phyloP scores from a whole-genome alignment of 2,113 vertebrate genomes.

The Acrocephalus kingi region DNA sequence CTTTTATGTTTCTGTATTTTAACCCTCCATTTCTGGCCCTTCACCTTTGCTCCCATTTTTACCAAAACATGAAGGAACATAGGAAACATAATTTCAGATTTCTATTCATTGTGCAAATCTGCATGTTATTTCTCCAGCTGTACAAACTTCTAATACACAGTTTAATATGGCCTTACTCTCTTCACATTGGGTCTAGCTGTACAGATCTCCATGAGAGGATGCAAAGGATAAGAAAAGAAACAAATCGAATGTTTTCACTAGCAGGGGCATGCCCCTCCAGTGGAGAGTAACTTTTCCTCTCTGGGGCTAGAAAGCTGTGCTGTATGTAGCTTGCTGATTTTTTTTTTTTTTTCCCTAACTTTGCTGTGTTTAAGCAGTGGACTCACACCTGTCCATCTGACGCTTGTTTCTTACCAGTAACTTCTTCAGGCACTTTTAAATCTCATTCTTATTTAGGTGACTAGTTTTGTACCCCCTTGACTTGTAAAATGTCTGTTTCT shows the following conservation, averaged over 20 bases:
- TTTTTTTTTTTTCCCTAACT: not conserved
- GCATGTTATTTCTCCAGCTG: not conserved
- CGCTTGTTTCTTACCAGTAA: not conserved
- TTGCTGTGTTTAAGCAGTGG: not conserved
- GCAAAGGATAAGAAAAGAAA: not conserved
- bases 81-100: not conserved
- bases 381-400: not conserved
- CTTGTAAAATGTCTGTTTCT: constrained; percentile 15
- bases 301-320: not conserved
- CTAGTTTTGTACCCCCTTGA: not conserved
- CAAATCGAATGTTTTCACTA: not conserved
- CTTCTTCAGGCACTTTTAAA: not conserved
- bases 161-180: not conserved
- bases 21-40: not conserved
- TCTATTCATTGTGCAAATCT: not conserved
- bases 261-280: not conserved
- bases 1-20: not conserved
- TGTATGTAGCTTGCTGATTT: not conserved
- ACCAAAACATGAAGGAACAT: not conserved
- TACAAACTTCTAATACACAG: not conserved
- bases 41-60: not conserved
- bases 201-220: not conserved
- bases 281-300: not conserved
- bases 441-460: not conserved
- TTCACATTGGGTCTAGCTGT: not conserved